phyloP scores from a whole-genome alignment of 2,888 invertebrate genomes.

The Drosophila fulvimacula region DNA sequence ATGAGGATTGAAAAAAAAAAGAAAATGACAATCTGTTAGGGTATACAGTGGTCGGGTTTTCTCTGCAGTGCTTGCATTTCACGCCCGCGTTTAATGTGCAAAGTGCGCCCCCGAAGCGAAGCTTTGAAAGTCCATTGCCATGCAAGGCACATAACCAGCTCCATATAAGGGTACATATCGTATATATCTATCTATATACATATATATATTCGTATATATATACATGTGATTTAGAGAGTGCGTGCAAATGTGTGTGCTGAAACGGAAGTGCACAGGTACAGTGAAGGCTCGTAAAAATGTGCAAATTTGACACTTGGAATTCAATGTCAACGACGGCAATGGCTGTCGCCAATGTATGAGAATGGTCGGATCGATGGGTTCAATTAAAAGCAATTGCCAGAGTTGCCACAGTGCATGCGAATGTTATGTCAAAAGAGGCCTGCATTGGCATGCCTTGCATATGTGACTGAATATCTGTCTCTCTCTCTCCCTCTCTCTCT shows the following conservation, averaged over 20 bases:
- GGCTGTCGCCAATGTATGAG: slow-evolving; percentile 13
- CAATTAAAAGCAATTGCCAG: slow-evolving; percentile 41
- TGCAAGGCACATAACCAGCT: slow-evolving; percentile 52
- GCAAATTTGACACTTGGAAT: slow-evolving; percentile 62
- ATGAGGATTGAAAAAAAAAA: not conserved
- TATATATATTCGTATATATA: not conserved
- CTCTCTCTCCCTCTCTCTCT: too few relatives aligned
- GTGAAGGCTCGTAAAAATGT: slow-evolving; percentile 62
- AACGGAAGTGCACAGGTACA: slow-evolving; percentile 69
- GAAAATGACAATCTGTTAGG: not conserved
- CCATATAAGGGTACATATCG: slow-evolving; percentile 18
- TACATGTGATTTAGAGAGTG: not conserved
- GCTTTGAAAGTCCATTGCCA: slow-evolving; percentile 58
- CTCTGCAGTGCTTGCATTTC: not conserved
- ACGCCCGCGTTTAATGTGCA: slow-evolving; percentile 38
- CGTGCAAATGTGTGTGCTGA: slow-evolving; percentile 16
- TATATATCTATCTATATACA: not conserved
- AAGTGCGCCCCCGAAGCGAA: slow-evolving; percentile 36
- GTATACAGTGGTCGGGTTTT: slow-evolving; percentile 11
- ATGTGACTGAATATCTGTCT: not conserved
- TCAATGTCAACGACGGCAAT: slow-evolving; percentile 66
- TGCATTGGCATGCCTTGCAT: not conserved
- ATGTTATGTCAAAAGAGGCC: slow-evolving; percentile 2
- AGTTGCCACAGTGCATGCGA: slow-evolving; percentile 19
- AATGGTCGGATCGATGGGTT: slow-evolving; percentile 34